Evolutionary conservation across 2,888 invertebrate genomes (phyloP), one percentile per base, ranked within the genome.

Genomic region (Exephanes ischioxanthus): DNA sequence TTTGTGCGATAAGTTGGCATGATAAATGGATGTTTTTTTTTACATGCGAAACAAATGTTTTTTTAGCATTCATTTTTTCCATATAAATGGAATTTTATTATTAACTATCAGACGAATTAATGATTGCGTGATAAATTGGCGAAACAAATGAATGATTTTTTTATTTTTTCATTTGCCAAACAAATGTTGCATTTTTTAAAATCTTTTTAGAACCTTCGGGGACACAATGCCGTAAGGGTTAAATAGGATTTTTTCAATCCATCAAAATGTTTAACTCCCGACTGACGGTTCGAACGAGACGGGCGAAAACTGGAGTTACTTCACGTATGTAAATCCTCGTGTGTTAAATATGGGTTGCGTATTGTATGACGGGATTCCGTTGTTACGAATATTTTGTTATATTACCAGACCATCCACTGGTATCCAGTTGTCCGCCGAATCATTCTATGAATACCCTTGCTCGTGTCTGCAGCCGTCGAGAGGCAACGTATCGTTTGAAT

Each of bases 401-500:
- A 61, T 30, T 16, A 30, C 16, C 63, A 33, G 30, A 63, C 5
- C 0, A 55, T 55, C 22, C 51, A 4, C n/a, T 14, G 19, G n/a
- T 66, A 37, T 66, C 14, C 22, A 76, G 48, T 53, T 66, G 63
- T 7, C 33, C 33, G 30, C 33, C 26, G 45, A 48, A 63, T 48
- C 11, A 19, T 66, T 33, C 16, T 4, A 51, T 14, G 75, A 48
- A 75, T 48, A 61, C 30, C 30, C 22, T 14, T 11, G 61, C 16
- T 45, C 41, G 45, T n/a, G 45, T 58, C 48, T 26, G 45, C 30
- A 26, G 61, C 45, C 30, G 7, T 9, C 30, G 5, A 66, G 33
- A 11, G 51, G 66, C 45, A 45, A 45, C 33, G n/a, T 63, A 75
- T 33, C 75, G 66, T 37, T 66, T 37, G 75, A 66, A 63, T 66